Evolutionary conservation across 1,140 invertebrate species (phyloP).

Genomic region (Hylaeus volcanicus): DNA sequence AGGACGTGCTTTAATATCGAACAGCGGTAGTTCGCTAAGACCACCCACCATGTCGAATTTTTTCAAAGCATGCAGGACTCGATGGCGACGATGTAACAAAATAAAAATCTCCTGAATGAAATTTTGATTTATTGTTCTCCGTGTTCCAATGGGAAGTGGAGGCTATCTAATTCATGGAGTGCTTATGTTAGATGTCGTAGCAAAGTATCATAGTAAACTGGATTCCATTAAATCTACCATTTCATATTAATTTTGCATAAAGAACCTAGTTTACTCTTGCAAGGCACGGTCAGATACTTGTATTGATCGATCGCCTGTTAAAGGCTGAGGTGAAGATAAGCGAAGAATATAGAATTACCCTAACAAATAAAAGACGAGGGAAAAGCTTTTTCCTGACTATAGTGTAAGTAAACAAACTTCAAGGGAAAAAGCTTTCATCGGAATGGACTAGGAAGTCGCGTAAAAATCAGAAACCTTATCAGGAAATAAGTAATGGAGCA

Average conservation of each 20-base stretch:
- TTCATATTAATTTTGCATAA: background rate
- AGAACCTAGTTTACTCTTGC: background rate
- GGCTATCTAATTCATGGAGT: too few species aligned
- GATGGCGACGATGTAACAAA: too few species aligned
- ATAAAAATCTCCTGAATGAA: too few species aligned
- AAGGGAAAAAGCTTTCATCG: slow-evolving; percentile 24
- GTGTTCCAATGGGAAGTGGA: too few species aligned
- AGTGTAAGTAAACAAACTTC: slow-evolving; percentile 30
- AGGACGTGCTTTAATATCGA: slow-evolving; percentile 53
- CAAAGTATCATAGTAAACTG: too few species aligned
- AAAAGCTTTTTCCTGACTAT: slow-evolving; percentile 23
- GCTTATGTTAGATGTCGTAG: too few species aligned
- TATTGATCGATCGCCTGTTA: slow-evolving; percentile 25
- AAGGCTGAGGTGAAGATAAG: slow-evolving; percentile 30
- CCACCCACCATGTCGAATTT: too few species aligned
- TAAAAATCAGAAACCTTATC: slow-evolving; percentile 20
- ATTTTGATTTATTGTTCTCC: too few species aligned
- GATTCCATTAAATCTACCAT: background rate
- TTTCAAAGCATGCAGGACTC: too few species aligned
- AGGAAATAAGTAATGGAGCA: slow-evolving; percentile 1
- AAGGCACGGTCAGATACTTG: background rate
- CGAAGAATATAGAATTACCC: slow-evolving; percentile 36
- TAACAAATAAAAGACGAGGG: slow-evolving; percentile 28
- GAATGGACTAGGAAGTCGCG: background rate
- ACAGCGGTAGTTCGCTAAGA: background rate